Evolutionary conservation across 1,140 invertebrate species (phyloP).

Genomic region (Phenacoccus solenopsis): DNA sequence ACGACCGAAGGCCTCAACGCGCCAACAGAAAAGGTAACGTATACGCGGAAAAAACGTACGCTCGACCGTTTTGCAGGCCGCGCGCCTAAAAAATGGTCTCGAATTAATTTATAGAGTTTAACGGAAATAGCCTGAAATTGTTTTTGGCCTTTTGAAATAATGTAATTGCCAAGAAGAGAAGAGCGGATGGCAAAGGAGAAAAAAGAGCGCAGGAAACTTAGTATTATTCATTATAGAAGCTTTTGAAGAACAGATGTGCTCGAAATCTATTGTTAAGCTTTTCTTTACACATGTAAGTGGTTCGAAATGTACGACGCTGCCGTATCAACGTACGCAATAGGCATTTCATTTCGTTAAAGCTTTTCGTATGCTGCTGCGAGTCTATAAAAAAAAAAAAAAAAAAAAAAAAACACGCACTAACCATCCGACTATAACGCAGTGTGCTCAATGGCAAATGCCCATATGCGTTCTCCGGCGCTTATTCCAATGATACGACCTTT

Average conservation of each 20-base stretch:
- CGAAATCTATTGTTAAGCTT: constrained; percentile 1
- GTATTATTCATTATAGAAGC: neutral
- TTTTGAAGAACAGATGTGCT: constrained; percentile 1
- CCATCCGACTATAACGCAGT: no score
- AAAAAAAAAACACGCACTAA: no score
- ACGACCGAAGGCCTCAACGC: no score
- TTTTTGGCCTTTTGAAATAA: neutral
- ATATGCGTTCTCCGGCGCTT: no score
- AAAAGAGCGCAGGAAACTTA: neutral
- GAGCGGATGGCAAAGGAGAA: no score
- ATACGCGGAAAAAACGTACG: neutral
- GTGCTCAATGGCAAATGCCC: no score
- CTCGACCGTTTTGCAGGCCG: no score
- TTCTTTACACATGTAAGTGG: constrained; percentile 1
- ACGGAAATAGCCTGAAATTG: neutral
- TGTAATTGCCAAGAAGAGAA: neutral
- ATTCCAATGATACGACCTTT: no score
- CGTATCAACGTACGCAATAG: neutral
- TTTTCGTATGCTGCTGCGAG: no score
- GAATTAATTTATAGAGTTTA: neutral
- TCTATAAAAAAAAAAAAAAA: no score
- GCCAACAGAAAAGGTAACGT: neutral
- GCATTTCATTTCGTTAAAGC: neutral
- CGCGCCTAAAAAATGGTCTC: no score
- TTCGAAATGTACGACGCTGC: neutral